Conservation (phyloP, 2,888 invertebrate species). For the Unio delphinus region DNA sequence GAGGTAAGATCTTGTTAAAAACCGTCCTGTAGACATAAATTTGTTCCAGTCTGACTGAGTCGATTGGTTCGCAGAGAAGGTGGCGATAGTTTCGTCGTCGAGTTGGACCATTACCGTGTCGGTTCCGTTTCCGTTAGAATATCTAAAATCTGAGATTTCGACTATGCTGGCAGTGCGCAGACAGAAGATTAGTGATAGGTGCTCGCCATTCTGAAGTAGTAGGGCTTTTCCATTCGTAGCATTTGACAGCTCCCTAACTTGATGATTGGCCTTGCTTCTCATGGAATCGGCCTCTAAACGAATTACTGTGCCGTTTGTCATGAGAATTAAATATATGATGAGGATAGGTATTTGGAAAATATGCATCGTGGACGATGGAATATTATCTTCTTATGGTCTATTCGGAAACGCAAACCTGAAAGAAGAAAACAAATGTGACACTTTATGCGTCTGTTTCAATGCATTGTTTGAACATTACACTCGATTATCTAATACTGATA, state of each 20-base stretch:
- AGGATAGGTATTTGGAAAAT: no score
- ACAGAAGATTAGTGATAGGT: slow-evolving; percentile 39
- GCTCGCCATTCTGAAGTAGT: slow-evolving; percentile 26
- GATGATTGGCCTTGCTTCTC: slow-evolving; percentile 31
- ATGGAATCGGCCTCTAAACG: slow-evolving; percentile 12
- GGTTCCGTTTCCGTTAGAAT: slow-evolving; percentile 38
- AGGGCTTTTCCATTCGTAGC: slow-evolving; percentile 39
- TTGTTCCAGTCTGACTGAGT: slow-evolving; percentile 22
- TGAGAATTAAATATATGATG: no score
- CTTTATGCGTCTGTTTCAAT: no score
- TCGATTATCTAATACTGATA: no score
- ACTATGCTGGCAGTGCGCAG: slow-evolving; percentile 27
- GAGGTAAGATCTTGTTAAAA: slow-evolving; percentile 21
- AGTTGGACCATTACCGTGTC: slow-evolving; percentile 35
- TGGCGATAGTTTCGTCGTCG: slow-evolving; percentile 30
- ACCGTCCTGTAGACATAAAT: slow-evolving; percentile 34
- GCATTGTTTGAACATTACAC: no score
- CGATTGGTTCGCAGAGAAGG: slow-evolving; percentile 21
- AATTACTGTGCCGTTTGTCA: no score
- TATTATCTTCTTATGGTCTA: no score
- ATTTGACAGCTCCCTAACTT: slow-evolving; percentile 29
- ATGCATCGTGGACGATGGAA: no score
- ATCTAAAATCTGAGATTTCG: slow-evolving; percentile 31
- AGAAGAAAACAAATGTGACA: no score
- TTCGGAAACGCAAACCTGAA: no score